Conservation (phyloP, 2,888 invertebrate species). For the Metacarcinus magister region DNA sequence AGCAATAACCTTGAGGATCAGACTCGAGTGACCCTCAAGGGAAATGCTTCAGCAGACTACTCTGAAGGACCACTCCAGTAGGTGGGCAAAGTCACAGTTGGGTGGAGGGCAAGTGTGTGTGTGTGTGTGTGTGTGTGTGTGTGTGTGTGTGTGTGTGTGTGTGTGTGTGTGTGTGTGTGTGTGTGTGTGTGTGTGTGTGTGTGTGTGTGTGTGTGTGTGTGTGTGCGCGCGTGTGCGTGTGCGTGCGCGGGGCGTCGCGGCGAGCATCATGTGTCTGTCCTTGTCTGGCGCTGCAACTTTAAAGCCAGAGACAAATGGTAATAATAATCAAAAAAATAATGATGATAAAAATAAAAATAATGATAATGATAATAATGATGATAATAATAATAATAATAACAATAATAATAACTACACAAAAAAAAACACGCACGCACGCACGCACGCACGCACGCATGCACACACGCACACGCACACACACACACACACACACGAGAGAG, state of each 20-base stretch:
- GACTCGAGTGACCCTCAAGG: not conserved
- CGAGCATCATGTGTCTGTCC: not conserved
- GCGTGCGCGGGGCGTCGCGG: not conserved
- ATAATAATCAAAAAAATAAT: not conserved
- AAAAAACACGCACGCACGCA: not conserved
- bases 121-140: not conserved
- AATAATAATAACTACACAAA: constrained; percentile 26
- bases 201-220: too few species aligned
- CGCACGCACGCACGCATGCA: too few species aligned
- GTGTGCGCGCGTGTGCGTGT: not conserved
- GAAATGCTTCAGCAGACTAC: not conserved
- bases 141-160: too few species aligned
- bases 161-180: too few species aligned
- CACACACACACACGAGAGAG: not conserved
- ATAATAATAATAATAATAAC: constrained; percentile 48
- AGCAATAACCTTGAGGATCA: not conserved
- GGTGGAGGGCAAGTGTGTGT: not conserved
- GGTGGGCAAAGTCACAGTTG: not conserved
- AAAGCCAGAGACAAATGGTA: not conserved
- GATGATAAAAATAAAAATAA: not conserved
- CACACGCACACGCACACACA: not conserved
- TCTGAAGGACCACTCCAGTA: not conserved
- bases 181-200: too few species aligned
- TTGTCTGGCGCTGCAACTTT: not conserved
- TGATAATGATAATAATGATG: constrained; percentile 13